phyloP scores from a whole-genome alignment of 2,888 invertebrate genomes.

The Epinotia bilunana region DNA sequence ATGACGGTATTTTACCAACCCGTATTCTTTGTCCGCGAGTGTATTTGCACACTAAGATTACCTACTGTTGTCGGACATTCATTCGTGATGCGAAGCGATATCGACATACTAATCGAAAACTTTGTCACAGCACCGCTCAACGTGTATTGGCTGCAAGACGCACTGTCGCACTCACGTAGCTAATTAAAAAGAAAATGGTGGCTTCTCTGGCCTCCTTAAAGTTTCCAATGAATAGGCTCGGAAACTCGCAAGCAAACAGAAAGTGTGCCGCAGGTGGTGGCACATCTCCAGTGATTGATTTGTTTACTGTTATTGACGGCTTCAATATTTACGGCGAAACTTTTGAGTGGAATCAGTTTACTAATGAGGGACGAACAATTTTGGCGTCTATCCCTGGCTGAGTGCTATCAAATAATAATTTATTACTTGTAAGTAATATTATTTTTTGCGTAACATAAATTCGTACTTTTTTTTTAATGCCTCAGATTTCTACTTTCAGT shows the following conservation, averaged over 20 bases:
- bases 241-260: conserved; percentile 15
- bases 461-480: not conserved
- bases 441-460: not conserved
- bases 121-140: not conserved
- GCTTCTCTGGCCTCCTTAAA: conserved; percentile 15
- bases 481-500: not conserved
- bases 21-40: too few species aligned
- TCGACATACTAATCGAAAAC: too few species aligned
- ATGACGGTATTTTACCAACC: too few species aligned
- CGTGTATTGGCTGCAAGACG: not conserved
- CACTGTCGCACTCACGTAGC: not conserved
- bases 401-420: not conserved
- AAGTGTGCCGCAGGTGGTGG: conserved; percentile 35
- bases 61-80: too few species aligned
- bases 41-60: too few species aligned
- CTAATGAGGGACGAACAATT: conserved; percentile 12
- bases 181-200: not conserved
- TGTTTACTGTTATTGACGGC: conserved; percentile 36
- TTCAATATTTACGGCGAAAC: conserved; percentile 31
- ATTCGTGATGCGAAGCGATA: too few species aligned
- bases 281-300: conserved; percentile 37
- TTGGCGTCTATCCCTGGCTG: not conserved
- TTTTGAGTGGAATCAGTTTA: conserved; percentile 31
- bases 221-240: conserved; percentile 25
- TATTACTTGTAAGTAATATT: not conserved